phyloP scores from a whole-genome alignment of 2,888 invertebrate genomes.

The Lucinisca nassula region DNA sequence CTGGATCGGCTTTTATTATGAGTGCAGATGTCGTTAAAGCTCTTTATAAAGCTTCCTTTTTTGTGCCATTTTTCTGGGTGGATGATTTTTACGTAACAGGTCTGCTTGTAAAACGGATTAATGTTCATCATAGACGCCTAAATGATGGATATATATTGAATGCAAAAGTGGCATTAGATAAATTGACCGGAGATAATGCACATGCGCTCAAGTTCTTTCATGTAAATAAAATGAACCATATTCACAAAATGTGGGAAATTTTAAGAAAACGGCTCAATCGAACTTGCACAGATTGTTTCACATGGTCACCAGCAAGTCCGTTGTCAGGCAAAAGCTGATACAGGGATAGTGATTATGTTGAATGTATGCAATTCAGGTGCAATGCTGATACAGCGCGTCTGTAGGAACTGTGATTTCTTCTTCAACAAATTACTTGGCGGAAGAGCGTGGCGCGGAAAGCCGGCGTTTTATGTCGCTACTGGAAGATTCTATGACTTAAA shows the following conservation, averaged over 20 bases:
- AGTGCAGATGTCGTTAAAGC: constrained; percentile 91
- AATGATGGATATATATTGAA: constrained; percentile 85
- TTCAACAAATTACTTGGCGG: no score
- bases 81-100: constrained; percentile 97
- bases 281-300: constrained; percentile 46
- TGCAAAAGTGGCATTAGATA: constrained; percentile 78
- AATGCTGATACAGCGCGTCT: no score
- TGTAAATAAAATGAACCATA: constrained; percentile 82
- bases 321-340: not conserved
- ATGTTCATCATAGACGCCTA: constrained; percentile 79
- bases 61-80: constrained; percentile 95
- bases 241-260: constrained; percentile 81
- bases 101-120: constrained; percentile 89
- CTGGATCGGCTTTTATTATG: constrained; percentile 89
- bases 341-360: no score
- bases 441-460: no score
- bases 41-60: constrained; percentile 90
- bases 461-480: no score
- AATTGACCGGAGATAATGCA: constrained; percentile 78
- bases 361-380: no score
- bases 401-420: no score
- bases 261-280: constrained; percentile 59
- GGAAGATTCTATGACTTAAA: no score
- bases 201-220: constrained; percentile 85
- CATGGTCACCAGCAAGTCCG: constrained; percentile 1